Evolutionary conservation across 2,888 invertebrate species (phyloP), one percentile per base, ranked within the genome.

Genomic region (Perdita meconis): DNA sequence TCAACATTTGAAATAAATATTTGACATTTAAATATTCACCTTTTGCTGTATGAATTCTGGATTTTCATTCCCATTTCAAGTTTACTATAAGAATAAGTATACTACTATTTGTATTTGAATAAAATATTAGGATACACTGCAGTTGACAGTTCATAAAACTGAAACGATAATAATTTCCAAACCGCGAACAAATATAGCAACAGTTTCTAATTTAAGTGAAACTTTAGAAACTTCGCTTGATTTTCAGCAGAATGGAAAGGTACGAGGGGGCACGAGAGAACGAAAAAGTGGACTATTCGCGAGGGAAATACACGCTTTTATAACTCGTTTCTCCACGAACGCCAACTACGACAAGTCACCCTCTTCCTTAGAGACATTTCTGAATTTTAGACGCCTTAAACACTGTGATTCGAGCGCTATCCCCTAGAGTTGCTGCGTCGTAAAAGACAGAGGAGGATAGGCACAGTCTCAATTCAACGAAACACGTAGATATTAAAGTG

Each of bases 351-450:
- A 71, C 47, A 76, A 73, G 76, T 73, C 76, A 64, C 66, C 69
- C 59, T 63, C 68, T 69, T 70, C 40, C 69, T 64, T 57, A 38
- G 71, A 59, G 73, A 71, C 80, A 64, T 72, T 83, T 77, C 72
- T 82, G 82, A 83, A 83, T 83, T 83, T 82, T 69, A 80, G 80
- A 82, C 80, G 72, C 75, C 60, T 82, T 77, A 83, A 83, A 82
- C 80, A 72, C 61, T 30, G 77, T 75, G 80, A 77, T 83, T 80
- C 77, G 36, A 61, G 68, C 64, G 57, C 73, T 53, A 70, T 67
- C 71, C 53, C 50, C 66, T 51, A 26, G 70, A 75, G 60, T 68
- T 69, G 63, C 30, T 36, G 50, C 50, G 50, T 44, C 67, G 61
- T 82, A 74, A 77, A 74, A 66, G 38, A 47, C 13, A 19, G 44